Evolutionary conservation across 2,888 invertebrate genomes (phyloP).

Genomic region (Erannis defoliaria): DNA sequence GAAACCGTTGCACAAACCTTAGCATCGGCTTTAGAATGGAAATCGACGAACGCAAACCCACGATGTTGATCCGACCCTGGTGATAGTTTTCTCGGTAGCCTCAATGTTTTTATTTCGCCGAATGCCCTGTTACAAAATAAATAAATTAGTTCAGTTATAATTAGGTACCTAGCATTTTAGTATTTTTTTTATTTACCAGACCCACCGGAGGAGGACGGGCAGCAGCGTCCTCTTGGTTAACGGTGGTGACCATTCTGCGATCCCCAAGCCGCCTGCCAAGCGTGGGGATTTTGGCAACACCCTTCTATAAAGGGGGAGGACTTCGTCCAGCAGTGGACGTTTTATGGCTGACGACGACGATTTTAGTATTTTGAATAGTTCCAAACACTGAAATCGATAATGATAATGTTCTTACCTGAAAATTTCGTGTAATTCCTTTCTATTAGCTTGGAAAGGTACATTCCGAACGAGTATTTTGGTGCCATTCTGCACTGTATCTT

Average conservation of each 20-base stretch:
- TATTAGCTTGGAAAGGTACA: conserved; percentile 98
- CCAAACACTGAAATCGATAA: neutral
- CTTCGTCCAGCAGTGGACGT: no score
- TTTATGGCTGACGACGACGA: no score
- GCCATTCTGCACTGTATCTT: conserved; percentile 89
- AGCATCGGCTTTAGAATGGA: conserved; percentile 94
- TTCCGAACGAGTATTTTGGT: conserved; percentile 97
- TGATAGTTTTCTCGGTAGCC: conserved; percentile 96
- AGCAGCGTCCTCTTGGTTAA: no score
- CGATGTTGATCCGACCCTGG: conserved; percentile 93
- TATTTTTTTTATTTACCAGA: no score
- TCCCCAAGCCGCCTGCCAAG: no score
- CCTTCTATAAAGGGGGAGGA: no score
- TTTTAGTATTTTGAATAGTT: no score
- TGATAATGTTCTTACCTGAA: conserved; percentile 92
- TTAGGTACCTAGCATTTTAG: neutral
- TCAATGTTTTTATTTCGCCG: conserved; percentile 95
- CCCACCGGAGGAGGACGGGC: no score
- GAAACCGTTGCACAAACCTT: conserved; percentile 87
- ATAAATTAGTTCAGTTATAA: neutral
- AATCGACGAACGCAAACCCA: conserved; percentile 99
- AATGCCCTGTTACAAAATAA: conserved; percentile 89
- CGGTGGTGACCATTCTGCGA: no score
- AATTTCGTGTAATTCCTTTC: conserved; percentile 93
- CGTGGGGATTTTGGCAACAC: no score